Conservation (phyloP, 1,140 invertebrate genomes). For the Neotoxoptera formosana region DNA sequence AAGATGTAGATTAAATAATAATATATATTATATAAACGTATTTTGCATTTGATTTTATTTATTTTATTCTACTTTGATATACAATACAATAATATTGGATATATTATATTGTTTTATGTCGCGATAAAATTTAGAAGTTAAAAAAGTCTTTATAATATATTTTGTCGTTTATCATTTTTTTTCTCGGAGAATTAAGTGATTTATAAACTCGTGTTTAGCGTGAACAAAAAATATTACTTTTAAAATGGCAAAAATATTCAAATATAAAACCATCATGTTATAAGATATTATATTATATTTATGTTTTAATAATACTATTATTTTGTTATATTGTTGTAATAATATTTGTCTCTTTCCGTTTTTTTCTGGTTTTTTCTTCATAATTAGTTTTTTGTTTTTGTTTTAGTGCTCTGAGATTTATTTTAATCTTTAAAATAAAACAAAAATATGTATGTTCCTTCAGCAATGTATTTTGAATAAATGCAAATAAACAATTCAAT, state of each 20-base stretch:
- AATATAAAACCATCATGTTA: background rate
- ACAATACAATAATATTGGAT: background rate
- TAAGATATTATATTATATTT: background rate
- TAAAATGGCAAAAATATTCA: background rate
- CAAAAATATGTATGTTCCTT: background rate
- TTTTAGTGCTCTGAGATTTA: background rate
- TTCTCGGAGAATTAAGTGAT: background rate
- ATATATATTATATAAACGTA: background rate
- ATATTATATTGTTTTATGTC: background rate
- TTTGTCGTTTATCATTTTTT: background rate
- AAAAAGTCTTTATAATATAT: background rate
- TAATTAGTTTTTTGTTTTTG: background rate
- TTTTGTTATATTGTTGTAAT: background rate
- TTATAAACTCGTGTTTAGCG: background rate
- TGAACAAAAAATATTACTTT: background rate
- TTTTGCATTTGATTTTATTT: background rate
- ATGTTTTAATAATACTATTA: background rate
- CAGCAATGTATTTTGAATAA: background rate
- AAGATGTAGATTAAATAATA: background rate
- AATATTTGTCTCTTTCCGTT: background rate
- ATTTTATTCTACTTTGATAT: background rate
- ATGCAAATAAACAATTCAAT: background rate
- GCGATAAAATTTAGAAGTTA: background rate
- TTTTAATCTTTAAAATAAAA: background rate
- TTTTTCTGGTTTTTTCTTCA: background rate